Conservation (phyloP, 2,888 invertebrate species). For the Nemurella pictetii region DNA sequence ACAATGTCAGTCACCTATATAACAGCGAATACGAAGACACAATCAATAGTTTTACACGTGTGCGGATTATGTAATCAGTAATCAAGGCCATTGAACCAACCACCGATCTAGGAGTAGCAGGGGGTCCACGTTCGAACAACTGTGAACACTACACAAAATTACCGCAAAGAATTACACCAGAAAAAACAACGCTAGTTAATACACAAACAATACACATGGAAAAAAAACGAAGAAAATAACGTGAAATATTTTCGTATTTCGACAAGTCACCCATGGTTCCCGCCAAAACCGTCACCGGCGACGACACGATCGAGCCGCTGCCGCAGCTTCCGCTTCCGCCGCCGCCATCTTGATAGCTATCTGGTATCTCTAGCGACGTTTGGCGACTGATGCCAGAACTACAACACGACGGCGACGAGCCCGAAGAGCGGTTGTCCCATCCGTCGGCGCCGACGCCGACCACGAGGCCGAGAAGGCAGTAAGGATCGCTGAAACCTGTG, state of each 20-base stretch:
- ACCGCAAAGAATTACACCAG: neutral
- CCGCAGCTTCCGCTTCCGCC: conserved; percentile 16
- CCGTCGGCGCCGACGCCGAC: conserved; percentile 40
- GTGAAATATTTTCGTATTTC: neutral
- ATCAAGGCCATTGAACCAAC: neutral
- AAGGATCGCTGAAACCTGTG: conserved; percentile 64
- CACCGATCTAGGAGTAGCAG: neutral
- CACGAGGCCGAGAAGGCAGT: conserved; percentile 62
- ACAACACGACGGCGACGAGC: conserved; percentile 34
- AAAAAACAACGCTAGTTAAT: conserved; percentile 23
- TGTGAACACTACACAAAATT: conserved; percentile 8
- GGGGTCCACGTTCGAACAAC: neutral
- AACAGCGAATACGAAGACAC: neutral
- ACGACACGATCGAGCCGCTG: conserved; percentile 42
- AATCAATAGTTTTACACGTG: neutral
- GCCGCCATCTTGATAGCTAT: conserved; percentile 32
- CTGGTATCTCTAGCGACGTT: conserved; percentile 32
- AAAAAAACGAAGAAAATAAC: neutral
- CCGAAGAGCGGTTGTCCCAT: conserved; percentile 29
- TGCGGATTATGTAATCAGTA: neutral
- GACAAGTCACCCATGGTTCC: conserved; percentile 46
- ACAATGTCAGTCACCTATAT: neutral
- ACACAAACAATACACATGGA: conserved; percentile 36
- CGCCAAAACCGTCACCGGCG: conserved; percentile 47
- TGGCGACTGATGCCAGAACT: conserved; percentile 36